A percentile compares a stretch with the other conserved stretches of the same genome.
Evolutionary conservation across 1,140 invertebrate genomes (phyloP).

Genomic region (Neomicropteryx cornuta): DNA sequence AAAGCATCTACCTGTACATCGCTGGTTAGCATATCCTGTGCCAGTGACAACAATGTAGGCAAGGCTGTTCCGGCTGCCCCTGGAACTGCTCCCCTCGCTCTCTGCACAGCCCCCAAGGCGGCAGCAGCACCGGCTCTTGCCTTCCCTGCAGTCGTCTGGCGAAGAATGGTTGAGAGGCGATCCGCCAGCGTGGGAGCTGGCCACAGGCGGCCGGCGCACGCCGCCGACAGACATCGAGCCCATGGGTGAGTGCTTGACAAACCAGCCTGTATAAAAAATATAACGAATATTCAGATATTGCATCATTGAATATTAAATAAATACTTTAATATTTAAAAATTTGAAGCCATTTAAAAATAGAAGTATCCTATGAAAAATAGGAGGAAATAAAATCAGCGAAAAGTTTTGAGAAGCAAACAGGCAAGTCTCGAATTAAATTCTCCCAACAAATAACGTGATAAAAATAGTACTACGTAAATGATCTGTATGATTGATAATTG

Average conservation of each 20-base stretch:
- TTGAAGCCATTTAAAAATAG: too few species aligned
- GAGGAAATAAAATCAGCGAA: too few species aligned
- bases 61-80: conserved; percentile 37
- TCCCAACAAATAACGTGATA: too few species aligned
- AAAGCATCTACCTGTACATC: conserved; percentile 84
- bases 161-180: conserved; percentile 20
- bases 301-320: not conserved
- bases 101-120: conserved; percentile 49
- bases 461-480: too few species aligned
- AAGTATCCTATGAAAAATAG: too few species aligned
- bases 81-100: conserved; percentile 27
- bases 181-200: conserved; percentile 24
- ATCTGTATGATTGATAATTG: too few species aligned
- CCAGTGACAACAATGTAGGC: conserved; percentile 85
- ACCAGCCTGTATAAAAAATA: conserved; percentile 43
- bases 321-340: conserved; percentile 5
- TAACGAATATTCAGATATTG: conserved; percentile 1
- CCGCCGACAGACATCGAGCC: conserved; percentile 82
- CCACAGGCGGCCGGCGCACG: conserved; percentile 49
- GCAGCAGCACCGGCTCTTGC: conserved; percentile 44
- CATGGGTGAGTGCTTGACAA: conserved; percentile 77
- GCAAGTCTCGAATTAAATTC: too few species aligned
- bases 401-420: too few species aligned
- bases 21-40: conserved; percentile 83
- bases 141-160: conserved; percentile 14